phyloP scores from a whole-genome alignment of 2,888 invertebrate species.

The Leucophenga montana region DNA sequence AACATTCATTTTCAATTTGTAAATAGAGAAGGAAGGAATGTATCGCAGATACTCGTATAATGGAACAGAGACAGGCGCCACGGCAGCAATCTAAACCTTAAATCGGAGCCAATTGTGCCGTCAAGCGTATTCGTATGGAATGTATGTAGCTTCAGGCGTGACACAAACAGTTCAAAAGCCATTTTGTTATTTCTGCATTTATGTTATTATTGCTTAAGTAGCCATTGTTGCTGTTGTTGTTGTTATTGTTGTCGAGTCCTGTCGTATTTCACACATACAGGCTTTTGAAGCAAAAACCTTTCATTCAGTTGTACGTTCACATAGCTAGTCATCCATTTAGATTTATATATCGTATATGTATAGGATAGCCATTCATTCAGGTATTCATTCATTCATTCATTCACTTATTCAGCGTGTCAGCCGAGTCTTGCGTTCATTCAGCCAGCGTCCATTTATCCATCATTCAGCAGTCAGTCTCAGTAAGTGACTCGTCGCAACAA shows the following conservation, averaged over 20 bases:
- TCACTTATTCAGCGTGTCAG: background rate
- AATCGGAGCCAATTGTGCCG: no score
- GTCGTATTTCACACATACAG: background rate
- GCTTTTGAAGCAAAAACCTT: background rate
- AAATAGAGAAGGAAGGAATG: background rate
- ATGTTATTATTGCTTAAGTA: no score
- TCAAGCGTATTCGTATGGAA: no score
- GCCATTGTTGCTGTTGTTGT: no score
- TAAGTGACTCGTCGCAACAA: no score
- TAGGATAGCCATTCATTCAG: background rate
- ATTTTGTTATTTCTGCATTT: no score
- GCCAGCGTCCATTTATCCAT: constrained; percentile 9
- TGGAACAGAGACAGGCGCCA: no score
- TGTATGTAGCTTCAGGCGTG: no score
- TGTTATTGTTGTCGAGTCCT: no score
- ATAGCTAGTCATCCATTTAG: background rate
- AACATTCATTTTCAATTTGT: constrained; percentile 22
- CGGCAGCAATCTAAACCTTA: no score
- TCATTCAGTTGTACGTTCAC: background rate
- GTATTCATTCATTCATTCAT: constrained; percentile 7
- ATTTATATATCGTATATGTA: background rate
- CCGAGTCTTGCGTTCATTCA: background rate
- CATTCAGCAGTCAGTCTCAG: background rate
- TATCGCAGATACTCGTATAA: no score
- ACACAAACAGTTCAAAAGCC: no score